Base-by-base conservation (phyloP, 2,113 vertebrate species). In the Corythornis vintsioides region DNA sequence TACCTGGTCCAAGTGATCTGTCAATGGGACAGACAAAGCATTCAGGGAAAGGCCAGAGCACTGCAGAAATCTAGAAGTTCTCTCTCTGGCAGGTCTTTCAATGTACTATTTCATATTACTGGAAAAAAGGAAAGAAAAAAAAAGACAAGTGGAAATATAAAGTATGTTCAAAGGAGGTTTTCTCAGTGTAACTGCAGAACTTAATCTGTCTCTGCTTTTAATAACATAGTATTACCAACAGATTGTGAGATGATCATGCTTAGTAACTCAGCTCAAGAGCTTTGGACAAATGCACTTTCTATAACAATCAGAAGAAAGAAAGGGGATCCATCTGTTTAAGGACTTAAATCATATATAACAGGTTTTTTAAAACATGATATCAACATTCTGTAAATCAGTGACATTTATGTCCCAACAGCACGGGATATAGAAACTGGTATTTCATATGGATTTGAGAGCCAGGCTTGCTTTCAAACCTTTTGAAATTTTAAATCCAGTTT, bases 91-190 rank as follows among this genome's bases (percentile, higher is more conserved):
- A 95, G 29, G 61, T 84, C 11, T 61, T 83, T 86, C 47, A 77
- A 24, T 47, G 40, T 57, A n/a, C 13, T 57, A 50, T 55, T 93
- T 86, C 12, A 29, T 82, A 69, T 69, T 25, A 28, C 15, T 93
- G 86, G 88, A 92, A 95, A 94, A 92, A 93, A 77, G 70, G 83
- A 50, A 38, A 92, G 93, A 94, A 92, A 92, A 95, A 94, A 92
- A 93, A 77, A 73, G 83, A 53, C 48, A 57, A 93, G 40, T 81
- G 80, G 83, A 92, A 91, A 86, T 53, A 26, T 47, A 80, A 87
- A 76, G 47, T 61, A 75, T 90, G 53, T 20, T 61, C 74, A 13
- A 48, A 84, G 55, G 31, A 72, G 15, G 8, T 61, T 86, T 86
- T 65, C 45, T 83, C n/a, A 45, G 21, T 40, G 21, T 78, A 53